Evolutionary conservation across 92 coral and sea anemone genomes (phyloP), one percentile per base, ranked within the genome.

Genomic region (Epizoanthus rinbou): DNA sequence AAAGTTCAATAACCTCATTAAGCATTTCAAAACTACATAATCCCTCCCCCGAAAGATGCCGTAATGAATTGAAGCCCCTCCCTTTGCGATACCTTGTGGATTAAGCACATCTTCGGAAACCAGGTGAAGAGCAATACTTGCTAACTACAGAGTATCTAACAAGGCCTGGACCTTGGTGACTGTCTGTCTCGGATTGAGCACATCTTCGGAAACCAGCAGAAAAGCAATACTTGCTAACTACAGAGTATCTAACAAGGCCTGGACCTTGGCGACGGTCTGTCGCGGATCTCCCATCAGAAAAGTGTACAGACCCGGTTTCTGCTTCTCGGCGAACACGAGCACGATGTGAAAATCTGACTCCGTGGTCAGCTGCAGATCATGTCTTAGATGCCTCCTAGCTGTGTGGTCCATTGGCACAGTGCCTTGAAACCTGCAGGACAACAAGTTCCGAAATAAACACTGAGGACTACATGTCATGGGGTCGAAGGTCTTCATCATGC

Each of bases 341-440:
- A 94, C 94, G 52, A 97, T 94, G 68, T 79, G 84, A 85, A 90
- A 92, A 57, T 97, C 99, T 13, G 94, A 95, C 58, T 94, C 99
- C 5, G 98, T 97, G 23, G 90, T 88, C 59, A 97, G 89, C 82
- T 90, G 99, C 28, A 94, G 80, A 80, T 94, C 98, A 39, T 90
- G 99, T 35, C 95, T 90, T 54, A 92, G 85, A 74, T 97, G 98
- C 8, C 92, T 80, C 76, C 83, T 88, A 15, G 95, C 94, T 43
- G 74, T 68, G 84, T 88, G 82, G 54, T 97, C 95, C 84, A 97
- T 80, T 9, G 90, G 79, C 4, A 84, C 84, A 10, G 90, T 82
- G 31, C 98, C 92, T 84, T 86, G 87, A 37, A 80, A 80, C 86
- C 98, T 89, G 68, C 65, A 23, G 65, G 14, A 33, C 60, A 25